Percentiles rank a stretch among this genome's conserved stretches.
These are phyloP conservation scores for Thamnophis sirtalis DNA, from an alignment of 2,113 vertebrate species.

Conservation along the genomic window DNA sequence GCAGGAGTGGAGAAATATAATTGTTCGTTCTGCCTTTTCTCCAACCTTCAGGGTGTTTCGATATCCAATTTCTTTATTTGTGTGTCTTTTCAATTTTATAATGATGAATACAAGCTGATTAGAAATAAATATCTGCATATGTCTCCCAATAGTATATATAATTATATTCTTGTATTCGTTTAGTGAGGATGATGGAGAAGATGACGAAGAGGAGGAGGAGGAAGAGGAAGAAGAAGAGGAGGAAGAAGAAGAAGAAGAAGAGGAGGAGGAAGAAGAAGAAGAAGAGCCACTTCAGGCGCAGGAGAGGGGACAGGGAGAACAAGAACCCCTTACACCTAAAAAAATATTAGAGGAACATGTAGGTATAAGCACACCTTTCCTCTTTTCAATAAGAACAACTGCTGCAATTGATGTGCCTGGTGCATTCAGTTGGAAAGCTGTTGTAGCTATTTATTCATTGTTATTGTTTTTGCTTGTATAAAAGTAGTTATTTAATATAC, in stretches of 20 bases:
- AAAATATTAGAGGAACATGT: conserved; percentile 62
- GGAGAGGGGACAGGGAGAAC: conserved; percentile 54
- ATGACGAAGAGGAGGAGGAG: conserved; percentile 44
- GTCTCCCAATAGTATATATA: neutral
- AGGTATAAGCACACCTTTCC: conserved; percentile 21
- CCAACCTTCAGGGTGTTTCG: neutral
- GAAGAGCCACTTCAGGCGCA: conserved; percentile 58
- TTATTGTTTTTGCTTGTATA: neutral
- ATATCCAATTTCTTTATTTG: neutral
- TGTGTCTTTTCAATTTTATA: neutral
- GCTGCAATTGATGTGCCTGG: neutral
- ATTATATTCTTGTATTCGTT: neutral
- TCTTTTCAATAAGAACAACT: neutral
- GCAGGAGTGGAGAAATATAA: neutral
- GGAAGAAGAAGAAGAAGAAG: conserved; percentile 50
- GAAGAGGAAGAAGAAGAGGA: conserved; percentile 46
- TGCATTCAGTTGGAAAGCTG: neutral
- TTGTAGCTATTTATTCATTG: neutral
- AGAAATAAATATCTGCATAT: neutral
- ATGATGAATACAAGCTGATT: neutral
- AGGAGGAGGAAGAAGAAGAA: conserved; percentile 48
- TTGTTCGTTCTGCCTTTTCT: neutral
- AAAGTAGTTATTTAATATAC: neutral
- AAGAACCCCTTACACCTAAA: conserved; percentile 48
- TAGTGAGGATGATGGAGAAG: conserved; percentile 51